Conservation (phyloP, 2,113 vertebrate genomes). For the Nycticebus coucang region DNA sequence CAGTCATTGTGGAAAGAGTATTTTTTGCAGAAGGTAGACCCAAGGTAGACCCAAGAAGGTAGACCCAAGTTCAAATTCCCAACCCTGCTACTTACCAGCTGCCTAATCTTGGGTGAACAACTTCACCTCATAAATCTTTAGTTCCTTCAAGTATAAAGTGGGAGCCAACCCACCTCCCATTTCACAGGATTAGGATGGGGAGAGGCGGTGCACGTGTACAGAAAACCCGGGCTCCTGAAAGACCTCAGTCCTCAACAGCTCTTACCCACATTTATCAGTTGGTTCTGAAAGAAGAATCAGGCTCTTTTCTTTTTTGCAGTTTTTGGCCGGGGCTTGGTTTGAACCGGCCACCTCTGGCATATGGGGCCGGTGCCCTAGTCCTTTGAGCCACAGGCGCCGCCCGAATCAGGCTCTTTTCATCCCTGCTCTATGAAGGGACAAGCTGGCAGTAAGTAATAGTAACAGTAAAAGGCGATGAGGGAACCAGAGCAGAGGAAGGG, state of each 20-base stretch:
- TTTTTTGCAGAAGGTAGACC: background rate
- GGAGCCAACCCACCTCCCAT: background rate
- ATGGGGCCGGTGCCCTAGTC: too few species aligned
- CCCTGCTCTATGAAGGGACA: background rate
- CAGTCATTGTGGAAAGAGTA: background rate
- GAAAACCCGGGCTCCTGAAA: background rate
- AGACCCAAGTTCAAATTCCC: background rate
- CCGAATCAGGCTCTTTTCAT: background rate
- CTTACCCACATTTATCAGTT: background rate
- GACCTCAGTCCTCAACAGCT: background rate
- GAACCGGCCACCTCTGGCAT: too few species aligned
- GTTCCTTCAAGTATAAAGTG: background rate
- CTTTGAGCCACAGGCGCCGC: too few species aligned
- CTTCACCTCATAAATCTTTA: background rate
- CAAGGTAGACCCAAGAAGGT: background rate
- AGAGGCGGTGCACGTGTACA: background rate
- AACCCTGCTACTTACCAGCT: background rate
- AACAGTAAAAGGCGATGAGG: background rate
- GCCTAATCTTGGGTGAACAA: background rate
- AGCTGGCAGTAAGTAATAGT: background rate
- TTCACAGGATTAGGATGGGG: background rate
- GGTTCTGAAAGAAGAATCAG: background rate
- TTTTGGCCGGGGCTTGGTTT: too few species aligned
- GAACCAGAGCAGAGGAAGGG: background rate
- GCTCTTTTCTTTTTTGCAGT: background rate